phyloP scores from a whole-genome alignment of 2,888 invertebrate species.

The Leucoma salicis region DNA sequence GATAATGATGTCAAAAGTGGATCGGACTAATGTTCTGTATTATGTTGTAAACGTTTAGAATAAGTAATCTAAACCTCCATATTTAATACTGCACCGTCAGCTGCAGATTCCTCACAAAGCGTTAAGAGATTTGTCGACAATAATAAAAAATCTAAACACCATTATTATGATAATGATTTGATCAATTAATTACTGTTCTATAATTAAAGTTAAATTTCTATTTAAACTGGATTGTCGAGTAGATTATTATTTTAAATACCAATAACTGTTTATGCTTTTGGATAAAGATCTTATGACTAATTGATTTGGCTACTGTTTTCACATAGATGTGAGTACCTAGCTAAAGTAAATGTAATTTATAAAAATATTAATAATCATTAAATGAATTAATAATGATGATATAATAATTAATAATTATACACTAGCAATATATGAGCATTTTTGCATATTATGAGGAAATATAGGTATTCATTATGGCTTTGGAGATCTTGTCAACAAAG shows the following conservation, averaged over 20 bases:
- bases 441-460: not conserved
- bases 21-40: conserved; percentile 79
- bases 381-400: too few species aligned
- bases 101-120: conserved; percentile 34
- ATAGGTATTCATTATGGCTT: conserved; percentile 34
- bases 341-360: too few species aligned
- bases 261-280: too few species aligned
- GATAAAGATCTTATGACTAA: too few species aligned
- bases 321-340: too few species aligned
- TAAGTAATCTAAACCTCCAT: conserved; percentile 41
- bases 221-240: not conserved
- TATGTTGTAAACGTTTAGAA: conserved; percentile 74
- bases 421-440: not conserved
- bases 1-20: conserved; percentile 82
- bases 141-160: conserved; percentile 33
- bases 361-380: too few species aligned
- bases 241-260: too few species aligned
- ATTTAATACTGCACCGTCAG: conserved; percentile 52
- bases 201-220: not conserved
- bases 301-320: too few species aligned
- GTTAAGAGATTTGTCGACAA: conserved; percentile 27
- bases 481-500: conserved; percentile 63
- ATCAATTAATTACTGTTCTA: conserved; percentile 12
- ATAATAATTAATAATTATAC: too few species aligned
- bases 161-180: conserved; percentile 50